These are phyloP conservation scores for Acropternis orthonyx DNA, from an alignment of 2,797 vertebrate species.

Conservation along the genomic window DNA sequence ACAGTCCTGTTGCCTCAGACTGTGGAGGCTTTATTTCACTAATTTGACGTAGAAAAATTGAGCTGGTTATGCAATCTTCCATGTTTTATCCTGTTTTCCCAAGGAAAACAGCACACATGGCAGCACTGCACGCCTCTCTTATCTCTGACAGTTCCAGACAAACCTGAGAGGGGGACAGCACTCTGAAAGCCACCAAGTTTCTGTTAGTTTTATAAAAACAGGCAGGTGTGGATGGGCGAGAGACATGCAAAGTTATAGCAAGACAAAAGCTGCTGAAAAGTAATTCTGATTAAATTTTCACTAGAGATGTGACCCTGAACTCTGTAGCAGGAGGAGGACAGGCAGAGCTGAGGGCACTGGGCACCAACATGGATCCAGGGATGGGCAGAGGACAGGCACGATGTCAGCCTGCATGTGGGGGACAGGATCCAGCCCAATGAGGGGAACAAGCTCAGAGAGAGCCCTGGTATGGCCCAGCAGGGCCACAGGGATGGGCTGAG, in stretches of 20 bases:
- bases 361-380: neutral
- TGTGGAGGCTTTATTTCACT: neutral
- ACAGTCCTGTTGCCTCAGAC: neutral
- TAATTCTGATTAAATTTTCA: neutral
- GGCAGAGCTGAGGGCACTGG: rapidly evolving
- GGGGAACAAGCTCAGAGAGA: neutral
- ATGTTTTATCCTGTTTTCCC: neutral
- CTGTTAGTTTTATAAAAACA: neutral
- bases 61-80: neutral
- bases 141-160: neutral
- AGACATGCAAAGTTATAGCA: rapidly evolving
- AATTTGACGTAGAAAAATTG: too few species aligned
- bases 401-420: rapidly evolving
- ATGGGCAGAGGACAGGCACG: neutral
- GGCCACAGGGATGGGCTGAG: neutral
- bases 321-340: neutral
- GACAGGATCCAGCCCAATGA: neutral
- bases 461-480: neutral
- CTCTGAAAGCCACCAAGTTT: neutral
- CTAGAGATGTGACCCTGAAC: neutral
- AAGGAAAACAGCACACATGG: neutral
- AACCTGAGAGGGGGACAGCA: neutral
- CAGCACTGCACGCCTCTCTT: neutral
- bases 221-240: neutral
- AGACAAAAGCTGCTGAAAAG: neutral